Evolutionary conservation across 1,140 invertebrate species (phyloP).

Genomic region (Phocides pigmalion): DNA sequence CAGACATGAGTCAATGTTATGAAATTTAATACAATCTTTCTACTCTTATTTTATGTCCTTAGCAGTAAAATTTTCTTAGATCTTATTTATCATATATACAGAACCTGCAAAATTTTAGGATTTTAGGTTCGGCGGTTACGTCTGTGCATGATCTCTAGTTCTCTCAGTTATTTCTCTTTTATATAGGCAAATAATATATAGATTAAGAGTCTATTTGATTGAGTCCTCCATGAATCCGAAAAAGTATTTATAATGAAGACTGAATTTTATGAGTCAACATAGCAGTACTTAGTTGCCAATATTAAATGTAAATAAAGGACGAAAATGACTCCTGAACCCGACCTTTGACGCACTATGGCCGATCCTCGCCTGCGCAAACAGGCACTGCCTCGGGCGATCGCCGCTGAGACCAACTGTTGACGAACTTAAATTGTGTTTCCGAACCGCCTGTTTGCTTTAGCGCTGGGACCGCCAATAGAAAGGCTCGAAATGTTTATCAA

Average conservation of each 20-base stretch:
- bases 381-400: conserved; percentile 23
- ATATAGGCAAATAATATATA: too few species aligned
- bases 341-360: conserved; percentile 27
- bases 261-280: conserved; percentile 24
- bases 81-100: too few species aligned
- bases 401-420: conserved; percentile 38
- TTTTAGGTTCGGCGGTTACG: too few species aligned
- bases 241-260: background rate
- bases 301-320: conserved; percentile 33
- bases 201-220: too few species aligned
- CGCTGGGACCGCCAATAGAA: conserved; percentile 50
- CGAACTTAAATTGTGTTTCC: conserved; percentile 44
- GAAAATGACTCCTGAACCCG: conserved; percentile 31
- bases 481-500: conserved; percentile 44
- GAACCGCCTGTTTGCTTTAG: conserved; percentile 46
- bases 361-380: conserved; percentile 45
- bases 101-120: too few species aligned
- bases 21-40: too few species aligned
- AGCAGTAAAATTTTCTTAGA: too few species aligned
- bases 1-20: too few species aligned
- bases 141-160: too few species aligned
- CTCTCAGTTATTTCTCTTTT: too few species aligned
- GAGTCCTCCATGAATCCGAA: too few species aligned
- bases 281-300: conserved; percentile 18
- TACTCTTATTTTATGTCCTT: too few species aligned